Evolutionary conservation across 2,797 vertebrate species (phyloP), one percentile per base, ranked within the genome.

Genomic region (Aratinga solstitialis): DNA sequence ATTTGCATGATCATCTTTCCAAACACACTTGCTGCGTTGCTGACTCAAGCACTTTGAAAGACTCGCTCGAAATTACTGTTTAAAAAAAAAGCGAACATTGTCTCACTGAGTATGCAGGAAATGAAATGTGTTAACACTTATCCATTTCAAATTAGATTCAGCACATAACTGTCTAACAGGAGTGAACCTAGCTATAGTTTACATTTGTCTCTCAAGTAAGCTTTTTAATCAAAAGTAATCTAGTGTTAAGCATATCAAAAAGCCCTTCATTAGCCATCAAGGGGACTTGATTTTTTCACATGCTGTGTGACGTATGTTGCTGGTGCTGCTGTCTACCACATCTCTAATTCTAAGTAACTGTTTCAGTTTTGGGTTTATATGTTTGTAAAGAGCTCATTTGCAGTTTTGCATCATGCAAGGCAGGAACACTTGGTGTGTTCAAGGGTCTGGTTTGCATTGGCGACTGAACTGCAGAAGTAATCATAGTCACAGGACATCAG

Each of bases 191-290:
- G 65, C 67, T 79, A 61, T 91, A 94, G 95, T 97, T 97, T 95
- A 96, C 95, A 83, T 95, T 97, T 95, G 87, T 96, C 81, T 97
- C 91, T 92, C 84, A 85, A 89, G 93, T 93, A 97, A 96, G 96
- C 86, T 95, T 97, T 98, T 97, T 96, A 97, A 98, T 97, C 92
- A 97, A 91, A 97, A 97, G 90, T 89, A 95, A 96, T 97, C 96
- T 94, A 94, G 80, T 87, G 88, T 80, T 97, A 97, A 97, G 92
- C 89, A 48, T 91, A 97, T 91, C 3, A 21, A 97, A 95, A 97
- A 92, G 74, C 66, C 68, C 95, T 97, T 96, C 80, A 90, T 96
- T 97, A 97, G 65, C 83, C 77, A 73, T 92, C 30, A 15, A 84
- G 66, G 62, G 53, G 43, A 51, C 77, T 69, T 96, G 93, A 97